Evolutionary conservation across 2,113 vertebrate genomes (phyloP), one percentile per base, ranked within the genome.

Genomic region (Sebastes schlegelii): DNA sequence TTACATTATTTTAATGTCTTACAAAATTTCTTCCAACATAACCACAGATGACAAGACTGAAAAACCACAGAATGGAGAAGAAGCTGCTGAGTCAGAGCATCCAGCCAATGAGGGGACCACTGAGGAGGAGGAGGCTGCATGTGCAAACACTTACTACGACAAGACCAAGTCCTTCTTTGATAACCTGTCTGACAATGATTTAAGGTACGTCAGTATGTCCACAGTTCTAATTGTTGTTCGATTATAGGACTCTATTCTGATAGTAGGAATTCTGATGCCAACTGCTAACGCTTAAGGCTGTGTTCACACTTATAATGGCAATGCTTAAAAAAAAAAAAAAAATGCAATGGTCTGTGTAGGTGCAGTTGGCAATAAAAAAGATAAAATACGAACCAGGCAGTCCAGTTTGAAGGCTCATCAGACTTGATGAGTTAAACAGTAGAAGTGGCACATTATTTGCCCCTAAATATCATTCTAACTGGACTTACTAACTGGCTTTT

Each of bases 141-240:
- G 34, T 34, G 96, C 94, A 34, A 96, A 96, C 74, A 94, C 97
- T 87, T 99, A 99, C 90, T 99, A 99, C 21, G 98, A 99, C 95
- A 99, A 99, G 96, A 96, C 98, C 87, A 99, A 99, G 94, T 99
- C 98, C 70, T 99, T 99, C 95, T 99, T 99, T 61, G 98, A 99
- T 92, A 99, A 99, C 93, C 97, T 99, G 92, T 99, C 98, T 76
- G 98, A 97, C 93, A 97, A 99, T 74, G 97, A 97, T 84, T 92
- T 95, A 61, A 98, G 97, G 98, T 99, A 96, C 34, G 0, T 16
- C 42, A 26, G 4, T 4, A 12, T 13, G 13, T 43, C 17, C 51
- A 23, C 14, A 1, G 5, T 16, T 49, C 0, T n/a, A 8, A 40
- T 2, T 61, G 8, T 42, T 65, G 12, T 42, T 49, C n/a, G 17